Evolutionary conservation across 2,797 vertebrate species (phyloP).

Genomic region (Glossophaga mutica): DNA sequence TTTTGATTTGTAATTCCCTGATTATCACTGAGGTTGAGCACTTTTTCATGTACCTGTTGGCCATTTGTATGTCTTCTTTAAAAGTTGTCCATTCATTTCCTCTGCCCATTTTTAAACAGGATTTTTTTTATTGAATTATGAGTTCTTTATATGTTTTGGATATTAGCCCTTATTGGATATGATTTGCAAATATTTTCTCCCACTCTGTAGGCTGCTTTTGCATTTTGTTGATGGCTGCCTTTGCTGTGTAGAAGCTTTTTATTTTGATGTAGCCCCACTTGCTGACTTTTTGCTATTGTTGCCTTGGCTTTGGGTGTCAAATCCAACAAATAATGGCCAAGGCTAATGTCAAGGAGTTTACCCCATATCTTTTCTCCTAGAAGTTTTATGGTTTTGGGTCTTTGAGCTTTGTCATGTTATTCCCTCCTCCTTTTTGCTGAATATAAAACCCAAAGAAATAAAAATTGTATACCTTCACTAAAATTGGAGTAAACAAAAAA

Average conservation of each 20-base stretch:
- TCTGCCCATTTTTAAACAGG: not conserved
- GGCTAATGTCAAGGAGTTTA: not conserved
- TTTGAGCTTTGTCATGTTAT: not conserved
- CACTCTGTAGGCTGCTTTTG: not conserved
- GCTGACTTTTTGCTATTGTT: not conserved
- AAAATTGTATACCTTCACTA: not conserved
- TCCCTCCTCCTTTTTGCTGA: not conserved
- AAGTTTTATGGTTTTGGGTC: not conserved
- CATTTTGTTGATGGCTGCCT: not conserved
- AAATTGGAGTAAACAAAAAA: not conserved
- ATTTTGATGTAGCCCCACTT: not conserved
- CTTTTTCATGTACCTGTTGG: not conserved
- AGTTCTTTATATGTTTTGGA: not conserved
- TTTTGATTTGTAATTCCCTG: not conserved
- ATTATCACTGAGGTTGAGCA: not conserved
- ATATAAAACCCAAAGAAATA: not conserved
- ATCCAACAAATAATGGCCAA: not conserved
- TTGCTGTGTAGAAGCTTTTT: not conserved
- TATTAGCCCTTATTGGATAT: not conserved
- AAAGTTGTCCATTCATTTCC: not conserved
- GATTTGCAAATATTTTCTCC: not conserved
- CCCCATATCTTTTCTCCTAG: not conserved
- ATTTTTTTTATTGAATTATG: not conserved
- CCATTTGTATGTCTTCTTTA: not conserved
- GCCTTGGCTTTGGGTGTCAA: not conserved